Percentiles rank a stretch among this genome's conserved stretches.
Evolutionary conservation across 2,797 vertebrate species (phyloP).

Genomic region (Anableps anableps): DNA sequence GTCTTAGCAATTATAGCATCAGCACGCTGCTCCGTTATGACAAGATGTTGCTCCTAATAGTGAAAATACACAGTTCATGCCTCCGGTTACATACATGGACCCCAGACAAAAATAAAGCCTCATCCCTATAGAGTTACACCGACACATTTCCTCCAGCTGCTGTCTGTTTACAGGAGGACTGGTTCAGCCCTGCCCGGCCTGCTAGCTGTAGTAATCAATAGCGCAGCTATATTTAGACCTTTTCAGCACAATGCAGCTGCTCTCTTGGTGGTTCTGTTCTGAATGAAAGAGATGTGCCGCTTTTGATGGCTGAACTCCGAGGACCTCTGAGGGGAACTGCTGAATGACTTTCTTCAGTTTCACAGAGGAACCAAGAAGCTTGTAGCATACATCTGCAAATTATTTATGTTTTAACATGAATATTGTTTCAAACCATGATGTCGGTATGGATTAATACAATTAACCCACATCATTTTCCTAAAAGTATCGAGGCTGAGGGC

Average conservation of each 20-base stretch:
- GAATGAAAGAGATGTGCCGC: constrained; percentile 18
- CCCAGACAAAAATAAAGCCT: constrained; percentile 30
- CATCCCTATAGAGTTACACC: constrained; percentile 29
- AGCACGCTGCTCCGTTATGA: background rate
- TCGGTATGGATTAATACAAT: background rate
- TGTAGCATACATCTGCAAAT: background rate
- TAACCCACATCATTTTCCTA: background rate
- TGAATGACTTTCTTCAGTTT: background rate
- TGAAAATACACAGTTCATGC: constrained; percentile 13
- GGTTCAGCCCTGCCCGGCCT: constrained; percentile 21
- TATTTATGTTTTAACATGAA: background rate
- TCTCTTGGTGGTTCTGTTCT: constrained; percentile 27
- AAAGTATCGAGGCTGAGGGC: no score
- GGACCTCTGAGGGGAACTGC: background rate
- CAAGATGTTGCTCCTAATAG: constrained; percentile 7
- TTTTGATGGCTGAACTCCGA: constrained; percentile 15
- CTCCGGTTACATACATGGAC: constrained; percentile 35
- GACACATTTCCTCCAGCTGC: constrained; percentile 29
- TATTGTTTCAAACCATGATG: background rate
- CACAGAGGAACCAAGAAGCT: background rate
- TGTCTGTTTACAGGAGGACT: constrained; percentile 47
- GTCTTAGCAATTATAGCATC: background rate
- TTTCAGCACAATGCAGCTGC: constrained; percentile 49
- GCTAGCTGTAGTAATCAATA: constrained; percentile 68
- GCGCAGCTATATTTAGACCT: constrained; percentile 67